Evolutionary conservation across 2,888 invertebrate species (phyloP).

Genomic region (Notocelia uddmanniana): DNA sequence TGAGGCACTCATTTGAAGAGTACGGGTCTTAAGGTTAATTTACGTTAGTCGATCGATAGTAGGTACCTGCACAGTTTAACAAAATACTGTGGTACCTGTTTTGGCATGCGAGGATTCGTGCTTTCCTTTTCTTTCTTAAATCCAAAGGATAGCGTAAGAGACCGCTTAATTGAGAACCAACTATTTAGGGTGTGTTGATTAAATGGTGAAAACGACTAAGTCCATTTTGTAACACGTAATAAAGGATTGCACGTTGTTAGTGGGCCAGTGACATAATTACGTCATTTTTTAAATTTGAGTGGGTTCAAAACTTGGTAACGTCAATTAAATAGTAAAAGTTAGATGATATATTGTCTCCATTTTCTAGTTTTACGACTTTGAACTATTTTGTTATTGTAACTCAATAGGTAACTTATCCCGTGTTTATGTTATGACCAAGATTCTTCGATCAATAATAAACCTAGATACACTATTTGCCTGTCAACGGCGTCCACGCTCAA

Average conservation of each 20-base stretch:
- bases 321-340: constrained; percentile 28
- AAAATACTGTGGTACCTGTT: too few relatives aligned
- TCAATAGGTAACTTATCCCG: constrained; percentile 1
- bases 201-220: constrained; percentile 4
- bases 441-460: too few relatives aligned
- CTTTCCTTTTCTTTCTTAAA: too few relatives aligned
- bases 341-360: constrained; percentile 26
- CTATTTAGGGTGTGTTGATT: neutral
- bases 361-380: neutral
- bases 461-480: too few relatives aligned
- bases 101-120: too few relatives aligned
- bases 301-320: constrained; percentile 27
- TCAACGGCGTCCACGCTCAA: too few relatives aligned
- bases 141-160: neutral
- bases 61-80: too few relatives aligned
- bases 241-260: neutral
- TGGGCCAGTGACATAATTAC: constrained; percentile 11
- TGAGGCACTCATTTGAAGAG: neutral
- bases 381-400: neutral
- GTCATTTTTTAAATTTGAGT: constrained; percentile 14
- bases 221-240: neutral
- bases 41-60: too few relatives aligned
- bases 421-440: neutral
- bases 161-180: neutral
- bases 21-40: too few relatives aligned